Base-by-base conservation (phyloP, 30 jellyfish, hydroid and myxozoan species). In the Aurelia coerulea region DNA sequence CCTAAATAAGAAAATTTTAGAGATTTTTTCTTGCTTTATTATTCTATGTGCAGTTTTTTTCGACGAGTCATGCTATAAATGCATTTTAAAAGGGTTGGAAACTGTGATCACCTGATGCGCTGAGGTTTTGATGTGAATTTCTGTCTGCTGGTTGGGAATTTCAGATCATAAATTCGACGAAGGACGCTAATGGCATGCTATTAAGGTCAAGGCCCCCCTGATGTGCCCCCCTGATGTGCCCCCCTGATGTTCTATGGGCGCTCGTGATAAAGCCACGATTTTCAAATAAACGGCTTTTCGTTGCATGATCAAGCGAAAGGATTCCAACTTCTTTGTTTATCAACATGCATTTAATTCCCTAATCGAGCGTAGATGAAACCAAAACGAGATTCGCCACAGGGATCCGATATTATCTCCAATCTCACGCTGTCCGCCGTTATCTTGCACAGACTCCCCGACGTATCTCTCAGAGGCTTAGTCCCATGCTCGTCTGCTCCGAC, bases 401-500 rank as follows among this genome's bases (percentile, higher is more conserved):
- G 34, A 79, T 41, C 69, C 66, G 70, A 46, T 65, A 34, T 69
- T 63, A 82, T 62, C 76, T 14, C n/a, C 72, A 80, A 32, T 51
- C 35, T 54, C 93, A 50, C 62, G 93, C 93, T 66, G 88, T 5
- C 46, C 42, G 11, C n/a, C 34, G 52, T 56, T 70, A 58, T 71
- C 76, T 12, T 66, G 32, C 9, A 79, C 60, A 39, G 80, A 65
- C 52, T 63, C 68, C 56, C 73, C 89, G 81, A 79, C 72, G 74
- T 62, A 79, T 79, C 89, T 52, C 69, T 67, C 67, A 56, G 73
- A 32, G 73, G 74, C 71, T 56, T 79, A 31, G 67, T 65, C 89
- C 73, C 32, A 37, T 74, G 51, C 69, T 63, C 11, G 69, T 52
- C 37, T 75, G 19, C 69, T 33, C 86, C 86, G 86, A 75, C 86